Percentiles rank a stretch among this genome's conserved stretches.
Evolutionary conservation across 1,140 invertebrate species (phyloP).

Genomic region (Odontomachus brunneus): DNA sequence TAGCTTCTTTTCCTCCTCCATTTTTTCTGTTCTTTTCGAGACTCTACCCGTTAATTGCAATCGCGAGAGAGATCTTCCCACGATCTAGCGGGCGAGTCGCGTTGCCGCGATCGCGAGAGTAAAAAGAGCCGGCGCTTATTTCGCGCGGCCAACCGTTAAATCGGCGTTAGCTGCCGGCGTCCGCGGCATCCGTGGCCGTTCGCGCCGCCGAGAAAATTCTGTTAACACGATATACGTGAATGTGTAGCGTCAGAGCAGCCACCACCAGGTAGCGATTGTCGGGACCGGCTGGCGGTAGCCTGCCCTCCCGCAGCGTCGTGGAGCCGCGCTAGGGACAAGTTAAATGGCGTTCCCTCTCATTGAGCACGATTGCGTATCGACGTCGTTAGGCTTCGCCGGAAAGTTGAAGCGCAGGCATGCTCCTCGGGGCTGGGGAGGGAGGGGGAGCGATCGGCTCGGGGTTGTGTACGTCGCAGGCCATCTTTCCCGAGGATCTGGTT

Average conservation of each 20-base stretch:
- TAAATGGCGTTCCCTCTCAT: conserved; percentile 49
- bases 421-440: not conserved
- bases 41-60: conserved; percentile 34
- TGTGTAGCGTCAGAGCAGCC: conserved; percentile 41
- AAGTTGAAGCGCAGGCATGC: not conserved
- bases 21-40: not conserved
- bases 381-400: conserved; percentile 26
- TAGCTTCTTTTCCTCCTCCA: no score
- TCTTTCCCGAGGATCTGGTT: conserved; percentile 9
- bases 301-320: not conserved
- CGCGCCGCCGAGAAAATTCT: conserved; percentile 43
- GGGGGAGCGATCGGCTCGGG: not conserved
- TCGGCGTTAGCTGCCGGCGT: conserved; percentile 33
- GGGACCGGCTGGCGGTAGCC: not conserved
- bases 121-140: conserved; percentile 54
- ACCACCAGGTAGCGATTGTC: conserved; percentile 27
- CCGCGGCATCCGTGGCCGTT: conserved; percentile 36
- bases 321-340: conserved; percentile 33
- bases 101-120: conserved; percentile 47
- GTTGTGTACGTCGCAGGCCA: not conserved
- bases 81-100: conserved; percentile 45
- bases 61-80: conserved; percentile 46
- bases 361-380: conserved; percentile 40
- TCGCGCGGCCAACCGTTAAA: conserved; percentile 59
- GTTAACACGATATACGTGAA: conserved; percentile 57